Base-by-base conservation (phyloP, 2,797 vertebrate species). In the Acanthurus leucopareius region DNA sequence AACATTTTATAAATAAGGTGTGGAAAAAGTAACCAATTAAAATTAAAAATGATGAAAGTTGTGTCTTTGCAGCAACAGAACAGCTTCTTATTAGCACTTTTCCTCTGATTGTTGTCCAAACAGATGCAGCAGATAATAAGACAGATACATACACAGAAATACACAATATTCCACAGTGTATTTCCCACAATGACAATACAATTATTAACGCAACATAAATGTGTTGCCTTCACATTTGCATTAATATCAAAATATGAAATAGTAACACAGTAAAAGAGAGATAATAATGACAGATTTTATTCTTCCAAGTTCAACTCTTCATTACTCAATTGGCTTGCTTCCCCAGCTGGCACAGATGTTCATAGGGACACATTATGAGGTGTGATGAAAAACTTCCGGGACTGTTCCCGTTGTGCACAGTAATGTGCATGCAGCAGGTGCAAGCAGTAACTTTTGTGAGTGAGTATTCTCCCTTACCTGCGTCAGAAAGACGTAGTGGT, bases 1-100 rank as follows among this genome's bases (percentile, higher is more conserved):
- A 68, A 57, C 64, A 51, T 79, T 86, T 89, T 79, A 73, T 79
- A 73, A 86, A 78, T 71, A 80, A 63, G 38, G 47, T 63, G 68
- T 64, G 38, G 38, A 66, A 70, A 75, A 80, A 79, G 66, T 61
- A 82, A 83, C 77, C 79, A 19, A 81, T 86, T 88, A 64, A 64
- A 54, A 74, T 25, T 35, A 35, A 22, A 22, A 75, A 70, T 76
- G 58, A 67, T 69, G 53, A 75, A 65, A 60, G 54, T 38, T 75
- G 54, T 69, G 49, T 19, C 32, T 42, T 77, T 4, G 7, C 25
- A 57, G 16, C 19, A 4, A 52, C 28, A 54, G 51, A 59, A 13
- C 53, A 14, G 62, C 45, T 3, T 77, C 62, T 70, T 58, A 78
- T 82, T 60, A 69, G 10, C n/a, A 1, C 20, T 81, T 10, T 61